Base-by-base conservation (phyloP, 2,113 vertebrate species). In the Ia io region DNA sequence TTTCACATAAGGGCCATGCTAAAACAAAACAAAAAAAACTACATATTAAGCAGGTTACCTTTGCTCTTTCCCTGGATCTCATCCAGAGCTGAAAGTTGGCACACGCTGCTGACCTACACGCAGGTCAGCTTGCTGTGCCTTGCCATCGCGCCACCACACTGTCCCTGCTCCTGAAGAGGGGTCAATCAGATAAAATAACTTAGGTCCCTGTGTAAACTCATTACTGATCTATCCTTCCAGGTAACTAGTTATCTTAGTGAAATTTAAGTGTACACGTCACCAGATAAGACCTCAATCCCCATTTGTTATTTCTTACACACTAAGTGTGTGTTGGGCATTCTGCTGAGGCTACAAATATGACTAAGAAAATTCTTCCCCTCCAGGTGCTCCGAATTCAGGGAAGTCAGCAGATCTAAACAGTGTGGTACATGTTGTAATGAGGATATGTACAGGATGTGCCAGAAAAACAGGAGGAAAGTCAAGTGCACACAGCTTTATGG, bases 241-340 rank as follows among this genome's bases (percentile, higher is more conserved):
- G 61, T 42, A 86, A 87, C 67, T 76, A 90, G 63, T 44, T 73
- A 47, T 23, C 14, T n/a, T 96, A 84, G 83, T 37, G 40, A 82
- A 93, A 80, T 37, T 79, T 78, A 83, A 96, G 76, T 76, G 59
- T 93, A 65, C 18, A 79, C 59, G 59, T 84, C 10, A 1, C 32
- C 5, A 23, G 14, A 78, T 84, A 84, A 77, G n/a, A 89, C 59
- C 73, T 61, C 76, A 80, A 53, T 40, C 4, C 22, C 44, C 63
- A 42, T n/a, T 35, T 76, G 56, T 87, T 79, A 80, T 59, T 87
- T 95, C 37, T 74, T 84, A 84, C 88, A 51, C 6, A 74, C 53
- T 56, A 76, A 73, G 10, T 80, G 20, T 37, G 32, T 78, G 7
- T 28, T 40, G 47, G 22, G 28, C 32, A 47, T 37, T 71, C 18